Evolutionary conservation across 2,113 vertebrate species (phyloP), one percentile per base, ranked within the genome.

Genomic region (Herpetotheres cachinnans): DNA sequence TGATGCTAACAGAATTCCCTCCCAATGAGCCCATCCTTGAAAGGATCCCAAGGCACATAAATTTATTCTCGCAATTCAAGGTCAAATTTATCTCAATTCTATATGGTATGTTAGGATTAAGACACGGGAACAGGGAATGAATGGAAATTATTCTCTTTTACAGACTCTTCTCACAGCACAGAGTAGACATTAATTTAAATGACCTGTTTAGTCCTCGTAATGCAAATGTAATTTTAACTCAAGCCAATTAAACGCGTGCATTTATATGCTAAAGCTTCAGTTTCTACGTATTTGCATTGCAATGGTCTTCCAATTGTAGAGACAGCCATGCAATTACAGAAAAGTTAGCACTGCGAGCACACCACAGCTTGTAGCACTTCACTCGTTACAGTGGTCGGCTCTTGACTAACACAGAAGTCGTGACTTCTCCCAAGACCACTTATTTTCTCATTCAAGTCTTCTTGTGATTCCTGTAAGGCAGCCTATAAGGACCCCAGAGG

Each of bases 261-360:
- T 40, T 54, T 30, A 17, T 29, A 73, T 24, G 12, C 30, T 71
- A 73, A 79, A 90, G 49, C 20, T 65, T 59, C 18, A 61, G 14
- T 40, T 88, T 76, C 21, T 29, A 66, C 62, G 52, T 40, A 66
- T 46, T 49, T 55, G 36, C 20, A 80, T 13, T 32, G 40, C 50
- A 76, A 5, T 8, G 3, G 30, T 30, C 21, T 54, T 66, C 52
- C 1, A 0, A 38, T 9, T 4, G 5, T 8, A 25, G 21, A 67
- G 46, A 55, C 32, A 66, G 27, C 7, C 16, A 14, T 8, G 24
- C 29, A 38, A 65, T 49, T 50, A 42, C 32, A 66, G 56, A 25
- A 59, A 20, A 56, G 32, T 9, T 32, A 21, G 11, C 24, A 38
- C 61, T n/a, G 25, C 32, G 10, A n/a, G 40, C 40, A 67, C 47